Conservation (phyloP, 2,113 vertebrate genomes). For the Nannobrachium achirus region DNA sequence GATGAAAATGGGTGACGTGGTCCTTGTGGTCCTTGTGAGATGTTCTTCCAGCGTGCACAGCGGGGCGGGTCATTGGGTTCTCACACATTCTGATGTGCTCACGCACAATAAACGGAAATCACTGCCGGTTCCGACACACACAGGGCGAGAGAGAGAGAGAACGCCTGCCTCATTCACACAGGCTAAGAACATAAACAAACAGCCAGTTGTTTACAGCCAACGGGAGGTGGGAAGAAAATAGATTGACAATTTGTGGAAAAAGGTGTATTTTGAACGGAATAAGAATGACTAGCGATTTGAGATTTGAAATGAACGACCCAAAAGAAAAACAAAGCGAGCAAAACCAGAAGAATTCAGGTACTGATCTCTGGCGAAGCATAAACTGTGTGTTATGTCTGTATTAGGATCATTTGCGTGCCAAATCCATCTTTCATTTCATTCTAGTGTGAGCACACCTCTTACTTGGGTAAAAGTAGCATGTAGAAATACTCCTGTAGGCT, state of each 20-base stretch:
- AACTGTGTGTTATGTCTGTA: too few relatives aligned
- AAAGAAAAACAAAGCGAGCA: not conserved
- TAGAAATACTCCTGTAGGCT: too few relatives aligned
- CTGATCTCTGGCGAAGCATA: too few relatives aligned
- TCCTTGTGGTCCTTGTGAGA: too few relatives aligned
- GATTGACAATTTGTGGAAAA: conserved; percentile 17
- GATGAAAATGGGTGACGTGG: too few relatives aligned
- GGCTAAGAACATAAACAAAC: conserved; percentile 53
- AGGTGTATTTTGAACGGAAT: conserved; percentile 18
- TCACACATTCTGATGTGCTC: conserved; percentile 45
- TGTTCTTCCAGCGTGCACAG: not conserved
- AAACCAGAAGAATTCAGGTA: too few relatives aligned
- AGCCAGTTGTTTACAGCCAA: conserved; percentile 41
- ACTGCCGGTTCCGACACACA: conserved; percentile 24
- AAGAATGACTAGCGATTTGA: not conserved
- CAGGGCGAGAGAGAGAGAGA: conserved; percentile 26
- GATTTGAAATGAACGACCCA: conserved; percentile 31
- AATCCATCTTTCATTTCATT: too few relatives aligned
- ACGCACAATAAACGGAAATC: conserved; percentile 61
- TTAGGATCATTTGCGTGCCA: too few relatives aligned
- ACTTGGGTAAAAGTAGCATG: too few relatives aligned
- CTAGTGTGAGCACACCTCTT: too few relatives aligned
- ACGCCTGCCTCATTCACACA: conserved; percentile 40
- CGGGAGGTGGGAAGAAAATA: conserved; percentile 22
- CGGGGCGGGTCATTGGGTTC: conserved; percentile 30